A percentile compares a stretch with the other conserved stretches of the same genome.
Evolutionary conservation across 2,113 vertebrate genomes (phyloP).

Genomic region (Tyto alba): DNA sequence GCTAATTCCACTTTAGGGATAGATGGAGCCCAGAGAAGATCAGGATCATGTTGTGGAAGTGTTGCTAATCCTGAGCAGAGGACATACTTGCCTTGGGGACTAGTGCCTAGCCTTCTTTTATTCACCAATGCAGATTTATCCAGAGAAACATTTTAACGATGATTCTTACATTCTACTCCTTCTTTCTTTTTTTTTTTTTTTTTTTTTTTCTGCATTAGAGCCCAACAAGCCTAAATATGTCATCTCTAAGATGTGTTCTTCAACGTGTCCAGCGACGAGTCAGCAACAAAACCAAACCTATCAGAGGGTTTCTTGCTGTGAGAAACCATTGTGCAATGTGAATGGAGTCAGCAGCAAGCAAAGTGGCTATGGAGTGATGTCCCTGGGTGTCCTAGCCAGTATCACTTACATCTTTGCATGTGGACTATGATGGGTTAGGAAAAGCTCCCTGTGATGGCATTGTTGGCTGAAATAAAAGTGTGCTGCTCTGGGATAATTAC

Average conservation of each 20-base stretch:
- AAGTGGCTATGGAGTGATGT: not conserved
- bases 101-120: not conserved
- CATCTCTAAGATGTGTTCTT: constrained; percentile 52
- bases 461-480: constrained; percentile 30
- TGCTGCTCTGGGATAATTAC: not conserved
- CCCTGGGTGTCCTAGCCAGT: constrained; percentile 3
- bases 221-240: constrained; percentile 7
- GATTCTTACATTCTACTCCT: not conserved
- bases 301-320: constrained; percentile 18
- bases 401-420: not conserved
- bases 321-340: constrained; percentile 35
- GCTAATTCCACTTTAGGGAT: not conserved
- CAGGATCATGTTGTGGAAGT: not conserved
- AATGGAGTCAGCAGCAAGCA: constrained; percentile 25
- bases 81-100: not conserved
- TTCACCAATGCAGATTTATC: not conserved
- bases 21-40: not conserved
- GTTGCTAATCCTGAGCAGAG: not conserved
- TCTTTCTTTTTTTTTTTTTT: rapidly evolving
- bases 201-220: not conserved
- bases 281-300: constrained; percentile 10
- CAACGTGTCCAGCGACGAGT: not conserved
- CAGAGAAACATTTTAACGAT: not conserved
- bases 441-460: not conserved
- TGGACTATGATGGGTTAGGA: not conserved